A percentile compares a stretch with the other conserved stretches of the same genome.
Evolutionary conservation across 2,888 invertebrate species (phyloP).

Genomic region (Scelioninae gen. 1): DNA sequence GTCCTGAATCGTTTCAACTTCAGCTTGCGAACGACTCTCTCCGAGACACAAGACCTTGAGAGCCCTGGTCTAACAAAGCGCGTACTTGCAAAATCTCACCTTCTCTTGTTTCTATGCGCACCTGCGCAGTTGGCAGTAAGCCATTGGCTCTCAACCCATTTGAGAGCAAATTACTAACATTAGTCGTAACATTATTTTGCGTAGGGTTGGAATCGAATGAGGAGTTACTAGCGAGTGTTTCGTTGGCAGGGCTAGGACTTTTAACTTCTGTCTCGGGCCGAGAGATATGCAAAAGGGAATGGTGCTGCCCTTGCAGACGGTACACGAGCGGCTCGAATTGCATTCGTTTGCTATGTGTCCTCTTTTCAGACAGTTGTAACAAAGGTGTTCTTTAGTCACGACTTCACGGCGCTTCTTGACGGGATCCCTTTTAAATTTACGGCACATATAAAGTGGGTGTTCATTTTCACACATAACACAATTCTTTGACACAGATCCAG

Average conservation of each 20-base stretch:
- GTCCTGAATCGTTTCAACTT: not conserved
- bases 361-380: conserved; percentile 9
- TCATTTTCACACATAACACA: conserved; percentile 20
- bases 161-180: not conserved
- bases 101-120: not conserved
- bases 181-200: not conserved
- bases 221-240: not conserved
- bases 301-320: conserved; percentile 7
- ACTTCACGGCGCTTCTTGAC: not conserved
- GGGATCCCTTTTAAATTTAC: conserved; percentile 11
- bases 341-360: conserved; percentile 5
- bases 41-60: conserved; percentile 1
- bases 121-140: not conserved
- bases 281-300: not conserved
- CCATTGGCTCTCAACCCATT: not conserved
- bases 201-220: not conserved
- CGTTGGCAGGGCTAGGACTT: not conserved
- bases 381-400: not conserved
- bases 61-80: not conserved
- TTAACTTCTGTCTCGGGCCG: too few relatives aligned
- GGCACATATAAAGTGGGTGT: conserved; percentile 32
- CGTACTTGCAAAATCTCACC: not conserved
- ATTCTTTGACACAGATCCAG: not conserved
- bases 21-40: conserved; percentile 1
- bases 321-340: conserved; percentile 5